phyloP scores from a whole-genome alignment of 2,888 invertebrate genomes.

The Drepana falcataria region DNA sequence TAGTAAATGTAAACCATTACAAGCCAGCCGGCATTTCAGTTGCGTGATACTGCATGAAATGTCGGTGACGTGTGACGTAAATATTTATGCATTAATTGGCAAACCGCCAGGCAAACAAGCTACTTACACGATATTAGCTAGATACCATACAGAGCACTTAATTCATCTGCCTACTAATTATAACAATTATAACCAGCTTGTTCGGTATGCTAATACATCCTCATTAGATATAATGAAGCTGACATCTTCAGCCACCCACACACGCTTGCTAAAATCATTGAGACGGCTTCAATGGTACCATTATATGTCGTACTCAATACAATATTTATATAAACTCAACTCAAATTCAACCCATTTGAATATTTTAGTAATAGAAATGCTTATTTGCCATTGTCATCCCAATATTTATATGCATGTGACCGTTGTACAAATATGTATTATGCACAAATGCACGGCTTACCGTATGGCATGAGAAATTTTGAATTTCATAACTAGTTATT shows the following conservation, averaged over 20 bases:
- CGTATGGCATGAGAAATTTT: not conserved
- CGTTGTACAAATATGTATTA: slow-evolving; percentile 1
- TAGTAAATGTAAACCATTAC: no score
- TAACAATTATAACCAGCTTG: not conserved
- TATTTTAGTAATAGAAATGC: slow-evolving; percentile 3
- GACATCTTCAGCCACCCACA: slow-evolving; percentile 1
- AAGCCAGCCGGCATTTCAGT: no score
- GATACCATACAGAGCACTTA: not conserved
- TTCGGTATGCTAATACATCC: not conserved
- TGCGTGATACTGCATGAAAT: no score
- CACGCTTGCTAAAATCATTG: slow-evolving; percentile 2
- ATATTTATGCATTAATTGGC: not conserved
- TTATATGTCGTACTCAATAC: not conserved
- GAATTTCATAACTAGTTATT: not conserved
- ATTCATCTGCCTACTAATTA: not conserved
- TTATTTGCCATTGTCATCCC: slow-evolving; percentile 1
- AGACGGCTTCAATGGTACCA: not conserved
- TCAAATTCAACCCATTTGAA: not conserved
- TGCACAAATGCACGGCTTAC: not conserved
- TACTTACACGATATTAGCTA: not conserved
- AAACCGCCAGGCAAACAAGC: not conserved
- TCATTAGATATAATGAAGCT: not conserved
- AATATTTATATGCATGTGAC: slow-evolving; percentile 1
- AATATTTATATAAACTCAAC: not conserved
- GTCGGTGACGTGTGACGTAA: not conserved